Percentiles rank a stretch among this genome's conserved stretches.
Evolutionary conservation across 2,888 invertebrate genomes (phyloP).

Genomic region (Apocheima hispidaria): DNA sequence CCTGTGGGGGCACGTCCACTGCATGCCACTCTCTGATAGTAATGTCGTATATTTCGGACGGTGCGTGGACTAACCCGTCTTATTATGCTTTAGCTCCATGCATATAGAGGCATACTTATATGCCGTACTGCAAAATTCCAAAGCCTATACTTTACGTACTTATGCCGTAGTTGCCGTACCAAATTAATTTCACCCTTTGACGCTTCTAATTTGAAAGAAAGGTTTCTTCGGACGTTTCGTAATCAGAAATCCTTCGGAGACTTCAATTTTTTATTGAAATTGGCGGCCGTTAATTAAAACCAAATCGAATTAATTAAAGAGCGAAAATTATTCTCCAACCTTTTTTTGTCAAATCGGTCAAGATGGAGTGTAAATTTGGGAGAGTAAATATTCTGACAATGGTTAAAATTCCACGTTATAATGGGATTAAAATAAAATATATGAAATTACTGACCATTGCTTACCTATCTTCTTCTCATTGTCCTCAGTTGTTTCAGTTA

Average conservation of each 20-base stretch:
- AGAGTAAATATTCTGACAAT: background rate
- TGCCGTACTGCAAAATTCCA: conserved; percentile 23
- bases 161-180: conserved; percentile 8
- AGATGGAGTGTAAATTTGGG: conserved; percentile 35
- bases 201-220: conserved; percentile 46
- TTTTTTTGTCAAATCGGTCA: conserved; percentile 58
- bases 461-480: too few species aligned
- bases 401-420: too few species aligned
- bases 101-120: conserved; percentile 11
- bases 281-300: conserved; percentile 82
- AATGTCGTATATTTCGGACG: conserved; percentile 76
- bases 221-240: conserved; percentile 56
- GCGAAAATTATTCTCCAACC: conserved; percentile 71
- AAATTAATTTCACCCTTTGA: conserved; percentile 37
- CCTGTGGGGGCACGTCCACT: conserved; percentile 59
- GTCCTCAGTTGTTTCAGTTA: too few species aligned
- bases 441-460: background rate
- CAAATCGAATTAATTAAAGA: conserved; percentile 81
- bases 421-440: too few species aligned
- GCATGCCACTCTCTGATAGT: conserved; percentile 73
- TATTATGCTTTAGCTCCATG: conserved; percentile 60
- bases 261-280: conserved; percentile 77
- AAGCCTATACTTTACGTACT: conserved; percentile 19
- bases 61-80: conserved; percentile 65
- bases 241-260: conserved; percentile 78